Base-by-base conservation (phyloP, 2,888 invertebrate genomes). In the Melipona beecheii region DNA sequence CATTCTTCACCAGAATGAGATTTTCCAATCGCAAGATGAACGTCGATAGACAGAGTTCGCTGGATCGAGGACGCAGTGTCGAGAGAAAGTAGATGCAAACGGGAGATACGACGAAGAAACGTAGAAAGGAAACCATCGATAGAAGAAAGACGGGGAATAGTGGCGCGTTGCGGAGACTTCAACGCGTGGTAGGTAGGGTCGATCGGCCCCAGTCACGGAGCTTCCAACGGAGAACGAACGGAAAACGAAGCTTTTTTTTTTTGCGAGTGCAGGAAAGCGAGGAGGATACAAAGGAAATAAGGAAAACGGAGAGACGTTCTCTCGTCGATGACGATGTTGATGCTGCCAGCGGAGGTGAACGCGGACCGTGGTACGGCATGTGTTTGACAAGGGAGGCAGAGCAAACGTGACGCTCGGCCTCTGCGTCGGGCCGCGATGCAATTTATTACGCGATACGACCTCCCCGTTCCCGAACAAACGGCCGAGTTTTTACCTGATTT, bases 391-490 rank as follows among this genome's bases (percentile, higher is more conserved):
- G 89, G 87, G 86, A 84, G 79, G 84, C 83, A 87, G 87, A 84
- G 86, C 85, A 87, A 90, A 90, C 86, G 87, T 87, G 86, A 90
- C 89, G 86, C 86, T 87, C 73, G 82, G 27, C 70, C 76, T 88
- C 85, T 86, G 85, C n/a, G n/a, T 75, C 81, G 75, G 75, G 27
- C 83, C 58, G 66, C 86, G 68, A 83, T 82, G 89, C 90, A 90
- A 90, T 90, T 90, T 90, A 90, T 90, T 90, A 88, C 86, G 58
- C 80, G 87, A 87, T 86, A 76, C 87, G 88, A 88, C 90, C 90
- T 81, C 78, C 78, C 64, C 75, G 31, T 71, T 72, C 79, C 82
- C 82, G 73, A 80, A 84, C 81, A 70, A 78, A 73, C 31, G 75
- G 62, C 71, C 75, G 56, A 75, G 80, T 78, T 86, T 88, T 86